Percentiles rank a stretch among this genome's conserved stretches.
These are phyloP conservation scores for Vicugna pacos DNA, from an alignment of 2,113 vertebrate species.

Conservation along the genomic window DNA sequence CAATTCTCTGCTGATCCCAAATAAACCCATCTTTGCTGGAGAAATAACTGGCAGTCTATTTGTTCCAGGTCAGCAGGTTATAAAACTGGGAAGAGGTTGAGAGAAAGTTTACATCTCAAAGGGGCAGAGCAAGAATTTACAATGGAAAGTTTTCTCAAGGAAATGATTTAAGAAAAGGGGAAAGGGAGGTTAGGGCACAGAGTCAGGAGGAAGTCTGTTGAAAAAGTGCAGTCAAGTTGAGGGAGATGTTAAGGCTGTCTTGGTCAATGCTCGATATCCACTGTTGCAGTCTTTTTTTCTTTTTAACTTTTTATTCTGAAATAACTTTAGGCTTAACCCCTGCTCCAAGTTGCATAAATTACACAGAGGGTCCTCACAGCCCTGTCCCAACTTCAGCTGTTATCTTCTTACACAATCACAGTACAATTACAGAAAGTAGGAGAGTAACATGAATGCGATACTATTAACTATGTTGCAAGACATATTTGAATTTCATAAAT, in stretches of 20 bases:
- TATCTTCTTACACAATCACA: neutral
- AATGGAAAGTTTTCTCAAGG: neutral
- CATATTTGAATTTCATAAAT: neutral
- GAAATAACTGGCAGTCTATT: neutral
- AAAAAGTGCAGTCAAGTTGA: neutral
- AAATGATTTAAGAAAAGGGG: neutral
- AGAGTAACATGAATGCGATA: neutral
- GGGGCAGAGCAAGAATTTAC: neutral
- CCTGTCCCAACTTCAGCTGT: neutral
- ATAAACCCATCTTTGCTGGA: neutral
- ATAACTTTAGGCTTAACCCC: neutral
- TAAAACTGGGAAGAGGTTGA: neutral
- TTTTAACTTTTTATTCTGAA: neutral
- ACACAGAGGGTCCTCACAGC: neutral
- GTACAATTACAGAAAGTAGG: neutral
- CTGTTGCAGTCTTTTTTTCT: neutral
- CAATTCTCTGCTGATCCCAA: neutral
- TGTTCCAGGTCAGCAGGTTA: neutral
- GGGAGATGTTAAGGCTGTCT: neutral
- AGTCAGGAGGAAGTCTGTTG: neutral
- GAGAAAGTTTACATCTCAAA: neutral
- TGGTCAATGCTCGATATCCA: neutral
- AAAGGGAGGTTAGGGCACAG: neutral
- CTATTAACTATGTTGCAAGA: neutral
- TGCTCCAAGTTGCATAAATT: neutral